Base-by-base conservation (phyloP, 2,888 invertebrate genomes). In the Leptopilina myrica region DNA sequence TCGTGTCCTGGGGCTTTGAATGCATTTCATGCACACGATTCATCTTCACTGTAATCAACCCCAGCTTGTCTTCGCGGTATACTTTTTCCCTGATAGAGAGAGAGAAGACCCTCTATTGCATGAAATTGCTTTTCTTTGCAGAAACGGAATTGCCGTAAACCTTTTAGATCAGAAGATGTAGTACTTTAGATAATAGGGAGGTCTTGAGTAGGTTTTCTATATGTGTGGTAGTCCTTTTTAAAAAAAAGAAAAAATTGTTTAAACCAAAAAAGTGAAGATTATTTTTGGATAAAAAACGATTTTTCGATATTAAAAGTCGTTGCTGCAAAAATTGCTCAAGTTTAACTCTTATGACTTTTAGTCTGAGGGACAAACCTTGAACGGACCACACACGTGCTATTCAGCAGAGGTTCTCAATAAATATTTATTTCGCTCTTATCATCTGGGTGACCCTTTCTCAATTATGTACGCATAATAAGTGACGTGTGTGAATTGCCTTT, bases 311-410 rank as follows among this genome's bases (percentile, higher is more conserved):
- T 14, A 6, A 26, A 15, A 46, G 40, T n/a, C 33, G 15, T 6
- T 46, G 20, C 14, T 56, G 33, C 5, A 33, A 12, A 53, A 73
- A 67, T 46, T 53, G 33, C 33, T 49, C 20, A 49, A 14, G n/a
- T 14, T 33, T 14, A n/a, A n/a, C 14, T 26, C 26, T 73, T 56
- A 20, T 56, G 4, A 14, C 40, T 69, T 33, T n/a, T n/a, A 73
- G 73, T 33, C 20, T 14, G 56, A 73, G 56, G 56, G 33, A 56
- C 56, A 53, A 73, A 73, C 73, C 73, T 73, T 73, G 73, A 33
- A 49, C 33, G 53, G 73, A 73, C 73, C 73, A 73, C 73, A 73
- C 73, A 56, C 73, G 73, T 73, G 73, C 9, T 73, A 53, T 73
- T 73, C 33, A 53, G 73, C 73, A 73, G 73, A 9, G 73, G 56